phyloP scores from a whole-genome alignment of 2,888 invertebrate genomes.

The Ophion ellenae region DNA sequence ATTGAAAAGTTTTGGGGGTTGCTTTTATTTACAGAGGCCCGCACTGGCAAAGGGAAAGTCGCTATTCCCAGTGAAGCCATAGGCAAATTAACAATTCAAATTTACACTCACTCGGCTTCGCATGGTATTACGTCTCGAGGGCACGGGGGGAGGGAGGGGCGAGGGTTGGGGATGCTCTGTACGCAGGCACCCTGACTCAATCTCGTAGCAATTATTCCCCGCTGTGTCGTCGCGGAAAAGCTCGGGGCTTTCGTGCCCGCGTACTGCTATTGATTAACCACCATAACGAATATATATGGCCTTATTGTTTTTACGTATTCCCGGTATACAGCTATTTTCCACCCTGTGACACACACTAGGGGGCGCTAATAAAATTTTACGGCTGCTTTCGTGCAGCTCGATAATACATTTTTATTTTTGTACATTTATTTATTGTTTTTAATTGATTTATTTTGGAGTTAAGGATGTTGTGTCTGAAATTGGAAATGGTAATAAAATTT shows the following conservation, averaged over 20 bases:
- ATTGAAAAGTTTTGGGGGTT: constrained; percentile 8
- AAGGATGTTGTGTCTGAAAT: no score
- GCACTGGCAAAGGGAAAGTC: constrained; percentile 46
- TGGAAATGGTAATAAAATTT: no score
- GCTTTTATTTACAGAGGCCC: constrained; percentile 16
- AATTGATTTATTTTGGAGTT: background rate
- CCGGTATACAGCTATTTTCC: constrained; percentile 7
- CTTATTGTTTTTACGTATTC: constrained; percentile 60
- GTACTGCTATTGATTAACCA: constrained; percentile 58
- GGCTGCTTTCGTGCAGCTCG: background rate
- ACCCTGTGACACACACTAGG: background rate
- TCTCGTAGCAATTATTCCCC: constrained; percentile 62
- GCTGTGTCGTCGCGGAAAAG: constrained; percentile 56
- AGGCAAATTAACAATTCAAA: constrained; percentile 64
- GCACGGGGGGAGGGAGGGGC: background rate
- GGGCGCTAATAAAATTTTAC: background rate
- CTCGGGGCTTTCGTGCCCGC: constrained; percentile 30
- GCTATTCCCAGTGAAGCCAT: constrained; percentile 59
- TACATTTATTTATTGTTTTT: background rate
- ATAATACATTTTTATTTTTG: background rate
- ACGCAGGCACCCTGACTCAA: constrained; percentile 51
- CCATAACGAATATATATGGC: constrained; percentile 56
- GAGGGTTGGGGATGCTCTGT: constrained; percentile 18
- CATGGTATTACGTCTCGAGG: constrained; percentile 11
- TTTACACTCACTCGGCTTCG: constrained; percentile 40